Conservation (phyloP, 1,140 invertebrate genomes). For the Orchesella cincta region DNA sequence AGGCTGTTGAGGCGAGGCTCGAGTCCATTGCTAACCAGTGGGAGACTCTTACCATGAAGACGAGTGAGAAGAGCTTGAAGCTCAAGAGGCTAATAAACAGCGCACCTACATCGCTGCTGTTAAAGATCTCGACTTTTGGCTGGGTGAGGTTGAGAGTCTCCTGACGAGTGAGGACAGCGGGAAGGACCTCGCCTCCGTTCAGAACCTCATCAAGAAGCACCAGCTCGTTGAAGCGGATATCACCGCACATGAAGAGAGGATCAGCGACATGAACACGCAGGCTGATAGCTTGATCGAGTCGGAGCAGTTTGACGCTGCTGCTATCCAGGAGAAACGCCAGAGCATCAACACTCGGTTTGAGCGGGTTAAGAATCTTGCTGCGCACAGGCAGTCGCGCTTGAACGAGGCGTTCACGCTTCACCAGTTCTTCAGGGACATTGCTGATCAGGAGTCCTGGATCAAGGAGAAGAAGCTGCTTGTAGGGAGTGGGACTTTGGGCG, state of each 20-base stretch:
- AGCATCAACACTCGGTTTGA: conserved; percentile 94
- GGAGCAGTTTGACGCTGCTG: conserved; percentile 90
- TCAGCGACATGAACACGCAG: conserved; percentile 91
- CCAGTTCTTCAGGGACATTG: conserved; percentile 99
- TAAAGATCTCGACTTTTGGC: conserved; percentile 99
- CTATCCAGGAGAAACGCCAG: conserved; percentile 88
- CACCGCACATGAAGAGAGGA: conserved; percentile 90
- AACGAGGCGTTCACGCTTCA: conserved; percentile 95
- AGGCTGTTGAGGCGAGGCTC: conserved; percentile 81
- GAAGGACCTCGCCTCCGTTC: conserved; percentile 97
- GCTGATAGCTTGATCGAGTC: conserved; percentile 91
- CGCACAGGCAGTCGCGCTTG: conserved; percentile 82
- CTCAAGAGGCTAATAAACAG: conserved; percentile 99
- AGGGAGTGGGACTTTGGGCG: conserved; percentile 95
- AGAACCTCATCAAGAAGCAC: conserved; percentile 99
- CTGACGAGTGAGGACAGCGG: conserved; percentile 95
- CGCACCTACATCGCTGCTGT: conserved; percentile 98
- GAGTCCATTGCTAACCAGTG: conserved; percentile 97
- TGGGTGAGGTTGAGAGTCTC: conserved; percentile 96
- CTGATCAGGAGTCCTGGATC: conserved; percentile 99
- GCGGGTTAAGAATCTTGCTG: conserved; percentile 87
- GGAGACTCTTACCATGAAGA: conserved; percentile 97
- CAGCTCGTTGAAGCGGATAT: conserved; percentile 97
- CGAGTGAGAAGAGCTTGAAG: conserved; percentile 95
- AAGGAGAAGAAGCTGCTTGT: conserved; percentile 98